Conservation (phyloP, 2,113 vertebrate genomes). For the Phrynosoma blainvillii region DNA sequence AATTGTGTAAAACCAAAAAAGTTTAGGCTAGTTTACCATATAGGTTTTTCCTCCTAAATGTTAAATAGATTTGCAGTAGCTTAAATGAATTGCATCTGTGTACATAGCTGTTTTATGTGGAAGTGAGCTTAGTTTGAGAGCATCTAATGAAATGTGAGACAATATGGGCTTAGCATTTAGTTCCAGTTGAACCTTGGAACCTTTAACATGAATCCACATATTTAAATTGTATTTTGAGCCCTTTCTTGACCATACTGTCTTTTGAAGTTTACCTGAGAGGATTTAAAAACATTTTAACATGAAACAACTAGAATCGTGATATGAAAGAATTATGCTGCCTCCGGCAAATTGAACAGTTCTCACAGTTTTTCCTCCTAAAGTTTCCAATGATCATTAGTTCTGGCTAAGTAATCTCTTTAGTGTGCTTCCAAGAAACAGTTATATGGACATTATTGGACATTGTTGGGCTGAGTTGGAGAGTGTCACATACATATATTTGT, state of each 20-base stretch:
- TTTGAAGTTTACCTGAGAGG: slow-evolving; percentile 20
- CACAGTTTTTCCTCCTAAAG: slow-evolving; percentile 26
- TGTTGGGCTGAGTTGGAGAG: not conserved
- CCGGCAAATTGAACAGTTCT: not conserved
- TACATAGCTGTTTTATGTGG: not conserved
- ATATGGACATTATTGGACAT: not conserved
- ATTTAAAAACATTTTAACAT: not conserved
- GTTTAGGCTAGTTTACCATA: not conserved
- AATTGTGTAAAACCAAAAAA: not conserved
- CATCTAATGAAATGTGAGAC: not conserved
- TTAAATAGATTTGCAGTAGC: not conserved
- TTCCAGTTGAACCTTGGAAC: not conserved
- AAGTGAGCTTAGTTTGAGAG: not conserved
- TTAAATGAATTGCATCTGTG: not conserved
- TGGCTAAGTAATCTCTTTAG: not conserved
- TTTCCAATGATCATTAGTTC: not conserved
- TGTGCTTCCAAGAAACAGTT: slow-evolving; percentile 3
- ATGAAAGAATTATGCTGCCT: not conserved
- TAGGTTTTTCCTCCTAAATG: not conserved
- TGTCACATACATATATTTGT: not conserved
- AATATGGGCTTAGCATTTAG: not conserved
- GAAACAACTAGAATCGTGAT: slow-evolving; percentile 30
- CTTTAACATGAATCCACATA: not conserved
- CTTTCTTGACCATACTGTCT: not conserved
- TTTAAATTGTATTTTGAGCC: not conserved